phyloP scores from a whole-genome alignment of 2,113 vertebrate genomes.

The Varanus komodoensis region DNA sequence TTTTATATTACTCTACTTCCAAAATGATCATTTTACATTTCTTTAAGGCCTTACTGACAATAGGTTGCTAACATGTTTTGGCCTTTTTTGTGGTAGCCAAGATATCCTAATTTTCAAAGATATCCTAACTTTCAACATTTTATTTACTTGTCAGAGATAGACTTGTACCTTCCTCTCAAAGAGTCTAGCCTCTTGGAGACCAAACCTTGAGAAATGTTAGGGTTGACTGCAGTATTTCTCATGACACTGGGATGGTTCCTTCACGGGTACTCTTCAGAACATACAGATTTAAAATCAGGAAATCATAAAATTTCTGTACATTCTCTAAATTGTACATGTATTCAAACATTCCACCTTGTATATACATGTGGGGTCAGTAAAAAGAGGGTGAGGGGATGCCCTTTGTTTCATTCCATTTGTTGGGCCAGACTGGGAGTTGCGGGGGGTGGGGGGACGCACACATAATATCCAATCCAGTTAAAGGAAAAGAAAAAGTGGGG shows the following conservation, averaged over 20 bases:
- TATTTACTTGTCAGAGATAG: background rate
- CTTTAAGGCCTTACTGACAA: background rate
- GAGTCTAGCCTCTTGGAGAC: background rate
- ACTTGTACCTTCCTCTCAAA: background rate
- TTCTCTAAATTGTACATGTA: background rate
- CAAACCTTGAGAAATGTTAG: background rate
- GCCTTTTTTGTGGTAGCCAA: background rate
- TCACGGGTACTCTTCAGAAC: background rate
- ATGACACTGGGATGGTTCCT: background rate
- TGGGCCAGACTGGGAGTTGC: background rate
- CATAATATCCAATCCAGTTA: background rate
- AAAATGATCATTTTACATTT: background rate
- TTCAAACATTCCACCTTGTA: background rate
- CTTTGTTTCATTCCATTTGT: background rate
- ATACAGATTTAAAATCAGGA: background rate
- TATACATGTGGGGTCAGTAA: background rate
- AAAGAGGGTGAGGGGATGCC: background rate
- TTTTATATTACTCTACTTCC: background rate
- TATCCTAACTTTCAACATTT: background rate
- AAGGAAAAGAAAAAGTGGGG: background rate
- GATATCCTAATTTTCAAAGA: background rate
- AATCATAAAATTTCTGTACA: background rate
- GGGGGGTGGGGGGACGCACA: background rate
- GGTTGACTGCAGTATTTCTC: background rate
- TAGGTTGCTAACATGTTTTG: too few species aligned